A percentile compares a stretch with the other conserved stretches of the same genome.
phyloP scores from a whole-genome alignment of 2,113 vertebrate species.

The Chitala chitala region DNA sequence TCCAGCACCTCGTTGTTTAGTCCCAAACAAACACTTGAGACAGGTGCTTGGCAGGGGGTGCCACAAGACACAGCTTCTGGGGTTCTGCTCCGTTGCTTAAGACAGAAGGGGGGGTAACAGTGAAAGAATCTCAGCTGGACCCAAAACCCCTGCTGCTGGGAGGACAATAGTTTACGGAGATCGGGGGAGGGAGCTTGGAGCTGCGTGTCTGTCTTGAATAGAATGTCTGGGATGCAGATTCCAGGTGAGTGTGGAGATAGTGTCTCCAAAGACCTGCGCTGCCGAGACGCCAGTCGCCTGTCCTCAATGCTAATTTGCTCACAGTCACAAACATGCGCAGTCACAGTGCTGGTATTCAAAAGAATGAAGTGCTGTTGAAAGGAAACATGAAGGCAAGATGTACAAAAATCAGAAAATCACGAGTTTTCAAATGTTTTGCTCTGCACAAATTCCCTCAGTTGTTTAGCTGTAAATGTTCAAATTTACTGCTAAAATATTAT shows the following conservation, averaged over 20 bases:
- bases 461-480: too few relatives aligned
- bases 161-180: slow-evolving; percentile 23
- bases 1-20: slow-evolving; percentile 42
- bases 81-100: slow-evolving; percentile 16
- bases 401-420: background rate
- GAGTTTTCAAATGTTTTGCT: background rate
- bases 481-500: too few relatives aligned
- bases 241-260: slow-evolving; percentile 27
- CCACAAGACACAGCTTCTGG: background rate
- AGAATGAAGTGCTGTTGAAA: slow-evolving; percentile 16
- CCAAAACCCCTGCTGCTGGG: slow-evolving; percentile 21
- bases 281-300: slow-evolving; percentile 22
- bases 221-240: slow-evolving; percentile 15
- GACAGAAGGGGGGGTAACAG: slow-evolving; percentile 1
- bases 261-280: background rate
- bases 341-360: background rate
- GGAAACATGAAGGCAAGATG: slow-evolving; percentile 12
- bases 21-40: slow-evolving; percentile 46
- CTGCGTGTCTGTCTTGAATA: slow-evolving; percentile 1
- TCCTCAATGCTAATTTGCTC: slow-evolving; percentile 17
- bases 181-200: background rate
- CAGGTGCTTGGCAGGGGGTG: slow-evolving; percentile 36
- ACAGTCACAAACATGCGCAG: slow-evolving; percentile 20
- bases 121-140: slow-evolving; percentile 15
- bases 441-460: background rate